Evolutionary conservation across 2,113 vertebrate species (phyloP).

Genomic region (Lycaon pictus): DNA sequence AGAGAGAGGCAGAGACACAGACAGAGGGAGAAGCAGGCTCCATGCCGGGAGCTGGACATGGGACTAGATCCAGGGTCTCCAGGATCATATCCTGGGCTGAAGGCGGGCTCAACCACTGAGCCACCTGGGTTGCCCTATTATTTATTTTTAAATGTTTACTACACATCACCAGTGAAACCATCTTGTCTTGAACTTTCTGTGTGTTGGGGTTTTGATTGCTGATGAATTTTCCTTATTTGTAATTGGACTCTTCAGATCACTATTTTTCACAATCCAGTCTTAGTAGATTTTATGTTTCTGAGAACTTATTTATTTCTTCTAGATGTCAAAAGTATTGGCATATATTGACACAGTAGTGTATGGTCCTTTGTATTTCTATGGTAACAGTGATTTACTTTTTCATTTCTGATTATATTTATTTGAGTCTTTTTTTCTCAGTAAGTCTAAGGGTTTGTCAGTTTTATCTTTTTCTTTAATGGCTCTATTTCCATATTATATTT

Average conservation of each 20-base stretch:
- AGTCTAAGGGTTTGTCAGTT: background rate
- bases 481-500: background rate
- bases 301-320: background rate
- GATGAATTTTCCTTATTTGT: background rate
- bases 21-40: too few relatives aligned
- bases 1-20: too few relatives aligned
- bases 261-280: background rate
- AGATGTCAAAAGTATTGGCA: background rate
- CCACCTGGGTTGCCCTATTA: too few relatives aligned
- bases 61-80: too few relatives aligned
- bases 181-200: background rate
- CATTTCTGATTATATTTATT: background rate
- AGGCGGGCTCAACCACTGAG: too few relatives aligned
- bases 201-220: background rate
- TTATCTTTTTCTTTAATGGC: background rate
- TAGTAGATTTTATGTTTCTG: background rate
- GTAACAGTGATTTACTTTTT: background rate
- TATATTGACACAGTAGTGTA: background rate
- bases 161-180: background rate
- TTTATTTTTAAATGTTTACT: background rate
- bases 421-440: background rate
- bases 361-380: background rate
- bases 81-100: too few relatives aligned
- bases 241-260: background rate
- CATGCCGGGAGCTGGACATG: too few relatives aligned